Percentiles rank a stretch among this genome's conserved stretches.
Evolutionary conservation across 2,113 vertebrate species (phyloP).

Genomic region (Fulica atra): DNA sequence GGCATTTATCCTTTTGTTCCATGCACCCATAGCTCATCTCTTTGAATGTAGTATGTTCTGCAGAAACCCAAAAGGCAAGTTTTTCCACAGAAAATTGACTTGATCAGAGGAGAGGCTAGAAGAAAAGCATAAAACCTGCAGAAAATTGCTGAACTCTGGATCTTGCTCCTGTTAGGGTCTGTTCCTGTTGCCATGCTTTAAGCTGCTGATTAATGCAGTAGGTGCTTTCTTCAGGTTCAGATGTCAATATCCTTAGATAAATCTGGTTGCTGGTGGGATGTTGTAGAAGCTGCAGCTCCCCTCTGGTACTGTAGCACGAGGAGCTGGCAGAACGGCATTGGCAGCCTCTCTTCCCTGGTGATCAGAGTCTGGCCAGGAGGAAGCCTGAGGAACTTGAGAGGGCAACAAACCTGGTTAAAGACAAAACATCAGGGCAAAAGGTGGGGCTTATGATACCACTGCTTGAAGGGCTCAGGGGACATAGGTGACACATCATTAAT

Average conservation of each 20-base stretch:
- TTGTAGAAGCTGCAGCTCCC: background rate
- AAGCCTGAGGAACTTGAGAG: background rate
- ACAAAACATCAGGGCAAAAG: background rate
- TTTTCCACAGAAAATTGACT: background rate
- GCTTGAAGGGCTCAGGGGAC: background rate
- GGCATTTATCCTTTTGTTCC: background rate
- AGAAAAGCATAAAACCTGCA: background rate
- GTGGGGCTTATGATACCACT: fast-evolving
- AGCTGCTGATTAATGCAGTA: background rate
- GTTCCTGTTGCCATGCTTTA: background rate
- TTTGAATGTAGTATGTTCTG: background rate
- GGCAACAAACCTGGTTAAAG: background rate
- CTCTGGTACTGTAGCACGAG: background rate
- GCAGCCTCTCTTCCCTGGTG: background rate
- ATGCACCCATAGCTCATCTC: background rate
- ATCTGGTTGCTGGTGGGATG: fast-evolving
- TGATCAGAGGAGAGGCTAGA: background rate
- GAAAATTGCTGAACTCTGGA: background rate
- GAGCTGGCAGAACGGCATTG: fast-evolving
- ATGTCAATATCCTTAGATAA: background rate
- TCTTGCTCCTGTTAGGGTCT: background rate
- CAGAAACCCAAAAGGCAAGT: background rate
- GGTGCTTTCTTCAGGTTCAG: background rate
- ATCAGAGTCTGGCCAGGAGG: background rate
- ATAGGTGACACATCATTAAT: background rate